A percentile compares a stretch with the other conserved stretches of the same genome.
phyloP scores from a whole-genome alignment of 2,113 vertebrate genomes.

The Todiramphus saurophagus region DNA sequence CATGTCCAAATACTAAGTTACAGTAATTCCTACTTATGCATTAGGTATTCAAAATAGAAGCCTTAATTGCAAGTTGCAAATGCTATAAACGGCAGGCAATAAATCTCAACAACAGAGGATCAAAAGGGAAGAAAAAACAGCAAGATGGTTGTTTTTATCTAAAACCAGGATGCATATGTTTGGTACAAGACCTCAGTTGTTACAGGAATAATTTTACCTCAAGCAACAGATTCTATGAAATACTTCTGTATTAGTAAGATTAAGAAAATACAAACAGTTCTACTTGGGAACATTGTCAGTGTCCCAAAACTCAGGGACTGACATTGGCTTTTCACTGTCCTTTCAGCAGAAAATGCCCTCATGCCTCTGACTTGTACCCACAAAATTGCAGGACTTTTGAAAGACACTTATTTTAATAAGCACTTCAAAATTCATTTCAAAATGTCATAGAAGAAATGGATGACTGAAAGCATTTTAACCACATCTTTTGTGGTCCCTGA shows the following conservation, averaged over 20 bases:
- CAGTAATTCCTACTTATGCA: background rate
- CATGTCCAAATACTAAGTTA: slow-evolving; percentile 5
- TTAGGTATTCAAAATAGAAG: slow-evolving; percentile 58
- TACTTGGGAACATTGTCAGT: background rate
- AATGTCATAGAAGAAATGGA: background rate
- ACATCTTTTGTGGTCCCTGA: background rate
- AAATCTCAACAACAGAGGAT: slow-evolving; percentile 1
- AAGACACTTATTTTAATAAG: background rate
- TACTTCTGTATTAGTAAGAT: background rate
- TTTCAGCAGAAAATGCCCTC: background rate
- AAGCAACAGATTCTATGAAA: background rate
- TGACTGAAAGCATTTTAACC: background rate
- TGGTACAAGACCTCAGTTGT: background rate
- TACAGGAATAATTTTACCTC: background rate
- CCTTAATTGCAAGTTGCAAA: slow-evolving; percentile 49
- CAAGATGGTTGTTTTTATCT: background rate
- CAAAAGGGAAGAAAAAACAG: slow-evolving; percentile 20
- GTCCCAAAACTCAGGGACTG: background rate
- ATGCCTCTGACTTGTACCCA: background rate
- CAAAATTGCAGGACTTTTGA: background rate
- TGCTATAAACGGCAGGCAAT: slow-evolving; percentile 15
- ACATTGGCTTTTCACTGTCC: background rate
- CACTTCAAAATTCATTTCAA: background rate
- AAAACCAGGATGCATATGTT: background rate
- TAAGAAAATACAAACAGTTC: background rate